Percentiles rank a stretch among this genome's conserved stretches.
These are phyloP conservation scores for Orestias chungarensis DNA, from an alignment of 2,797 vertebrate species.

Conservation along the genomic window DNA sequence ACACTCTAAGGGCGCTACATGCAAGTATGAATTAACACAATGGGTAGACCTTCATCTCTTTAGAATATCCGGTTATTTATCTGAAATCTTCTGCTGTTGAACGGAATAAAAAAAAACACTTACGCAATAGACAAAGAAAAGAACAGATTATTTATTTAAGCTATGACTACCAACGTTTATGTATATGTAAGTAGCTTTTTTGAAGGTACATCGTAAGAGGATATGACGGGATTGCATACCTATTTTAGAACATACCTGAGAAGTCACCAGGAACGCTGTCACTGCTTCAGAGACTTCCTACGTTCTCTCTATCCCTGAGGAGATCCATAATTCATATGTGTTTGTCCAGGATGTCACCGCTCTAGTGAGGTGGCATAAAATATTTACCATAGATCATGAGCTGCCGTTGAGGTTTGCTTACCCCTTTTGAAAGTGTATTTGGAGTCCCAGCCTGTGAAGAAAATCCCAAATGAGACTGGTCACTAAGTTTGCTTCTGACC, in stretches of 20 bases:
- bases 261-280: slow-evolving; percentile 72
- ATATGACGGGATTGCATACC: slow-evolving; percentile 46
- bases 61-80: neutral
- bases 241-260: slow-evolving; percentile 53
- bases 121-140: neutral
- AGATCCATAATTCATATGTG: slow-evolving; percentile 81
- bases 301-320: slow-evolving; percentile 53
- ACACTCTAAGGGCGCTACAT: too few relatives aligned
- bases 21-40: neutral
- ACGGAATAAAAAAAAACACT: neutral
- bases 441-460: slow-evolving; percentile 39
- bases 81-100: neutral
- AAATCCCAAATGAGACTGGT: slow-evolving; percentile 68
- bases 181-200: slow-evolving; percentile 35
- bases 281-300: slow-evolving; percentile 65
- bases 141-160: neutral
- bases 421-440: slow-evolving; percentile 63
- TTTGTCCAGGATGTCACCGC: slow-evolving; percentile 75
- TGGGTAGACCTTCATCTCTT: neutral
- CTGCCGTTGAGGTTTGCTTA: slow-evolving; percentile 62
- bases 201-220: slow-evolving; percentile 37
- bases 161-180: slow-evolving; percentile 13
- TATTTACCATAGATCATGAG: slow-evolving; percentile 81
- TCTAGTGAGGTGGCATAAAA: slow-evolving; percentile 75
- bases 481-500: slow-evolving; percentile 23